Evolutionary conservation across 92 coral and sea anemone species (phyloP).

Genomic region (Epizoanthus stellaris): DNA sequence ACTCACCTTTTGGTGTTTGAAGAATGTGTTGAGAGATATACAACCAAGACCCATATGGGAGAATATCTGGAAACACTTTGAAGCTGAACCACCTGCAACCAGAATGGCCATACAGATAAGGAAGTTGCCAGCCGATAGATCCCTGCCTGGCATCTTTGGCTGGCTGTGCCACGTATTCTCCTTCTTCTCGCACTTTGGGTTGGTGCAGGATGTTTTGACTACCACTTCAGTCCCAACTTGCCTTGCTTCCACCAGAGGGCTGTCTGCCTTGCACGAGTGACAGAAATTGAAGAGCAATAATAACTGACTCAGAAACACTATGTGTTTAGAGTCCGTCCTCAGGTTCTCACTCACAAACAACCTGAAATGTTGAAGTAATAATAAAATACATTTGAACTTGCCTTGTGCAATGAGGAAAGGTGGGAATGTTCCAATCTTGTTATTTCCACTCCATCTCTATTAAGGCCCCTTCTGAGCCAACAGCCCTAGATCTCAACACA

Average conservation of each 20-base stretch:
- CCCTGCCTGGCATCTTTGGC: background rate
- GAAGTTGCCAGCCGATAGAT: conserved; percentile 30
- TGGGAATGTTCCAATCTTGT: too few relatives aligned
- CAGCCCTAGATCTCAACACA: too few relatives aligned
- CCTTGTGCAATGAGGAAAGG: too few relatives aligned
- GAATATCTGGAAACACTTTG: background rate
- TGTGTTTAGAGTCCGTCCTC: conserved; percentile 51
- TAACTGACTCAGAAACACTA: conserved; percentile 59
- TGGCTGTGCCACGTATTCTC: conserved; percentile 6
- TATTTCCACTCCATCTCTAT: too few relatives aligned
- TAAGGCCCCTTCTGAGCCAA: too few relatives aligned
- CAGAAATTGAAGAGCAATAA: conserved; percentile 41
- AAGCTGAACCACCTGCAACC: conserved; percentile 18
- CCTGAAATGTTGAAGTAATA: too few relatives aligned
- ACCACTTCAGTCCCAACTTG: background rate
- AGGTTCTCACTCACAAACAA: conserved; percentile 11
- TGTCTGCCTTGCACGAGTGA: conserved; percentile 2
- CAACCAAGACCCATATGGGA: conserved; percentile 9
- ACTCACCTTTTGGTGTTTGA: too few relatives aligned
- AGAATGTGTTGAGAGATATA: background rate
- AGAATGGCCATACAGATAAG: conserved; percentile 28
- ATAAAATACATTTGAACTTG: too few relatives aligned
- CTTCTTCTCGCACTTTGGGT: background rate
- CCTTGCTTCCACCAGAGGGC: conserved; percentile 22
- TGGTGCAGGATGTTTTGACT: background rate